Base-by-base conservation (phyloP, 2,797 vertebrate species). In the Selene dorsalis region DNA sequence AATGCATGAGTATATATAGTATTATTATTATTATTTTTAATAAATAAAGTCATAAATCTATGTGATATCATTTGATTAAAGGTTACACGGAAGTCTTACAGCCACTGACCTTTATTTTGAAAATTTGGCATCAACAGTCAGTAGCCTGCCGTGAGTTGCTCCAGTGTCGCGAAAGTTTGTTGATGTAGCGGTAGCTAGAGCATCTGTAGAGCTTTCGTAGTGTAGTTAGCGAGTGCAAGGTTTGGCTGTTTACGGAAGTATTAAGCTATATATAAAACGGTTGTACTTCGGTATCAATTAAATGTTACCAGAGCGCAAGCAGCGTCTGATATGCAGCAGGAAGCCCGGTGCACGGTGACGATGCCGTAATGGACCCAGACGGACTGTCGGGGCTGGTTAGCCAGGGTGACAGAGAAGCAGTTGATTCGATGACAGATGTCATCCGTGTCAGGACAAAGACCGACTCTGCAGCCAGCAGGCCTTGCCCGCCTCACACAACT, bases 151-250 rank as follows among this genome's bases (percentile, higher is more conserved):
- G 90, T 82, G 13, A 89, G 82, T 52, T 38, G 73, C 14, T 75
- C 43, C 38, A 58, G 69, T 92, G 93, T 93, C 92, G 92, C 63
- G 59, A 90, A 80, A 39, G 64, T 88, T 83, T 91, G 86, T 90
- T 87, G 82, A 73, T 81, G 48, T 30, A 45, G 38, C 24, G 11
- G 11, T 38, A 13, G 1, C n/a, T 20, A 24, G 10, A 47, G 24
- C 57, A 3, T 48, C 53, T n/a, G 45, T 22, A 0, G 60, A 71
- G 48, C 30, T 47, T 53, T 55, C 52, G n/a, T 28, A 6, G 35
- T 13, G 0, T 52, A 17, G 11, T 12, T 26, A 14, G 6, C 30
- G 24, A 41, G 26, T 59, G 13, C 53, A 6, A 1, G n/a, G 12
- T 53, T 1, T 16, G 53, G 47, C 57, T 52, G 10, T 1, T 41